Evolutionary conservation across 2,113 vertebrate genomes (phyloP).

Genomic region (Nothobranchius furzeri): DNA sequence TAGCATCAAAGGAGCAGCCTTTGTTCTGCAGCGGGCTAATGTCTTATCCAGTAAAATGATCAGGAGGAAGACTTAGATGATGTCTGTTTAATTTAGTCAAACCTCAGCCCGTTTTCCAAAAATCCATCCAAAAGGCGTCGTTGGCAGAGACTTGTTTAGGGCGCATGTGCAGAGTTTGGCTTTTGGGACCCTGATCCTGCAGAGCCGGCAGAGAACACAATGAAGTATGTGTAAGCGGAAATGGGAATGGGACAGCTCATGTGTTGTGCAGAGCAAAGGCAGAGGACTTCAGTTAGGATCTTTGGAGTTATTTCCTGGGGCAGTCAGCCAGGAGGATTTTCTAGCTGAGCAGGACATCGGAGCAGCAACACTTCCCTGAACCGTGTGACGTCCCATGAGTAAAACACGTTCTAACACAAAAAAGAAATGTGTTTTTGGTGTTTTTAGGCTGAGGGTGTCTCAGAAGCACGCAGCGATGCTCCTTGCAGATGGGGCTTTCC

Average conservation of each 20-base stretch:
- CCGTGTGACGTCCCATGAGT: slow-evolving; percentile 7
- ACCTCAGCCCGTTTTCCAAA: no score
- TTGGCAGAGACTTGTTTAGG: no score
- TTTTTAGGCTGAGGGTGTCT: slow-evolving; percentile 37
- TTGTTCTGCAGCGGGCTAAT: no score
- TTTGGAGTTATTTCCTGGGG: slow-evolving; percentile 42
- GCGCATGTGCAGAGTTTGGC: background rate
- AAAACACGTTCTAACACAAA: slow-evolving; percentile 27
- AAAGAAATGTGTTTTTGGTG: slow-evolving; percentile 8
- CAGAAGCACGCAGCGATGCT: slow-evolving; percentile 48
- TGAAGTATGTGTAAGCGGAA: slow-evolving; percentile 36
- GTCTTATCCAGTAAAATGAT: no score
- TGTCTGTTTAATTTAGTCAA: no score
- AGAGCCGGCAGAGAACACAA: slow-evolving; percentile 21
- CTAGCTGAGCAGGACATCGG: slow-evolving; percentile 27
- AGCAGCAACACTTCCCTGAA: slow-evolving; percentile 25
- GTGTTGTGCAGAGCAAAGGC: slow-evolving; percentile 6
- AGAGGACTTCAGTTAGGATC: slow-evolving; percentile 44
- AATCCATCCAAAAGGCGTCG: no score
- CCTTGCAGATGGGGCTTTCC: slow-evolving; percentile 57
- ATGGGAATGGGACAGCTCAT: background rate
- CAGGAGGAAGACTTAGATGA: no score
- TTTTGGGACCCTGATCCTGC: slow-evolving; percentile 15
- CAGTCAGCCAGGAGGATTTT: slow-evolving; percentile 12
- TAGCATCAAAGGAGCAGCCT: no score